phyloP scores from a whole-genome alignment of 2,113 vertebrate species.

The Accipiter cooperii region DNA sequence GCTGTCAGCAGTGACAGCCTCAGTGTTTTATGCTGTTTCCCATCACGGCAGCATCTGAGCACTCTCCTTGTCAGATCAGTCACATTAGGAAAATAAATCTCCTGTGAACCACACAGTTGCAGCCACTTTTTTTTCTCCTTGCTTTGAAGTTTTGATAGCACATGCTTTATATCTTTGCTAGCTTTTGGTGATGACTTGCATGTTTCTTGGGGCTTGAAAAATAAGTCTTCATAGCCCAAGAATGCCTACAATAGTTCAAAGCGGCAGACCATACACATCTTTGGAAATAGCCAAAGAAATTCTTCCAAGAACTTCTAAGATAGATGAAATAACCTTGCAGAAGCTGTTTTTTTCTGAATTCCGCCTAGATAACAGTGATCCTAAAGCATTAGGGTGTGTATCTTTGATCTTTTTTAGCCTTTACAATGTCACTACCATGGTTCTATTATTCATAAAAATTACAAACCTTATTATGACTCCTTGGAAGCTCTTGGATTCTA shows the following conservation, averaged over 20 bases:
- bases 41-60: neutral
- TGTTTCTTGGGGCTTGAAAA: neutral
- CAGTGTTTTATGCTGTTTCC: neutral
- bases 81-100: neutral
- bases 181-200: neutral
- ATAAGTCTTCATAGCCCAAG: neutral
- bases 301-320: neutral
- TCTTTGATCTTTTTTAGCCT: neutral
- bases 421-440: neutral
- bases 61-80: neutral
- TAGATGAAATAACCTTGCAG: neutral
- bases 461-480: neutral
- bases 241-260: neutral
- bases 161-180: neutral
- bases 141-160: slow-evolving; percentile 13
- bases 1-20: neutral
- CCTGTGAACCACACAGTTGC: neutral
- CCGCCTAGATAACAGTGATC: neutral
- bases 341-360: neutral
- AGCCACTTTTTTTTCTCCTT: neutral
- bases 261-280: neutral
- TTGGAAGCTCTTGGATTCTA: neutral
- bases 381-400: neutral
- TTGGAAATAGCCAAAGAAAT: neutral
- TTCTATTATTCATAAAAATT: neutral